These are phyloP conservation scores for Mastigias papua DNA, from an alignment of 30 jellyfish, hydroid and myxozoan genomes.

Conservation along the genomic window DNA sequence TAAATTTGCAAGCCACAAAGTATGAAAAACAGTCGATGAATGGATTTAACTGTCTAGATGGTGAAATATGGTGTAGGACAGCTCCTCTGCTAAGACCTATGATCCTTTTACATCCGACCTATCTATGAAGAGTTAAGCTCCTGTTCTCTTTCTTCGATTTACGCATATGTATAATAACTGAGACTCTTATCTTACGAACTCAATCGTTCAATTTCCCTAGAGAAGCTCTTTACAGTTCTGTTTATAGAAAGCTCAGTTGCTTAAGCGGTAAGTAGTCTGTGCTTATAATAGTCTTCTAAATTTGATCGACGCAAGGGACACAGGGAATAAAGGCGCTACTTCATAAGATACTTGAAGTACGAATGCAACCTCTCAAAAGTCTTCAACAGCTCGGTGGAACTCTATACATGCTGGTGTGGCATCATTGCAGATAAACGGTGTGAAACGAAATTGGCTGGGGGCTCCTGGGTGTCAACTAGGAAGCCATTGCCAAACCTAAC, in stretches of 20 bases:
- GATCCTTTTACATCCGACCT: neutral
- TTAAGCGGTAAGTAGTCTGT: neutral
- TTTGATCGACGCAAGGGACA: no score
- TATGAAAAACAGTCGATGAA: neutral
- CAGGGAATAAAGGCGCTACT: no score
- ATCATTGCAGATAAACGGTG: no score
- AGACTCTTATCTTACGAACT: neutral
- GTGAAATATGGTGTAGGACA: neutral
- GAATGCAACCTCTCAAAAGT: no score
- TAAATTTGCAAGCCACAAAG: neutral
- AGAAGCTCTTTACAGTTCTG: neutral
- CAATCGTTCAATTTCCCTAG: neutral
- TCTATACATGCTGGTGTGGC: no score
- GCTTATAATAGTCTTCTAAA: no score
- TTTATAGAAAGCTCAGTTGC: neutral
- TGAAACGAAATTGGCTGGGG: no score
- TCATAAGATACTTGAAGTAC: no score
- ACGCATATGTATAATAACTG: neutral
- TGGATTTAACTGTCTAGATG: conserved; percentile 17
- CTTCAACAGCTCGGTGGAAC: no score
- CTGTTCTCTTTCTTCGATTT: neutral
- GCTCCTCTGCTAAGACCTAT: neutral
- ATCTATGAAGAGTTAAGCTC: neutral
- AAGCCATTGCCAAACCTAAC: no score
- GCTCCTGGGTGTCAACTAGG: no score